Conservation (phyloP, 1,140 invertebrate genomes). For the Bombus waltoni region DNA sequence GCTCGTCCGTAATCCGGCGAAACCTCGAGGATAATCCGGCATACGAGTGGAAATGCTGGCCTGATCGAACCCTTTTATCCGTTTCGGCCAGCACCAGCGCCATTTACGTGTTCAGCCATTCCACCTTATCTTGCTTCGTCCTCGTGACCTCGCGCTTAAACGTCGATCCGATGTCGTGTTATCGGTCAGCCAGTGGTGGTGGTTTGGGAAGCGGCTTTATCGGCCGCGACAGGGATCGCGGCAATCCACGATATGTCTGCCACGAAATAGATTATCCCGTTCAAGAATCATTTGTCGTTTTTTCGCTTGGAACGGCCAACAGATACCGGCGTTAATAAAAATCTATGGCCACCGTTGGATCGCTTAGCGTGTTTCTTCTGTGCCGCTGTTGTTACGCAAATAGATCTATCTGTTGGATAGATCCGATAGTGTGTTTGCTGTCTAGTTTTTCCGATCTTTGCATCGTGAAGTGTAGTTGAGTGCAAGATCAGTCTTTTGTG, state of each 20-base stretch:
- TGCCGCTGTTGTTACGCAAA: background rate
- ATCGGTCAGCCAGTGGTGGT: slow-evolving; percentile 5
- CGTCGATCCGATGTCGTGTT: slow-evolving; percentile 62
- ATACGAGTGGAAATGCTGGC: slow-evolving; percentile 32
- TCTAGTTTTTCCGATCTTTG: no score
- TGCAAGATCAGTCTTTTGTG: no score
- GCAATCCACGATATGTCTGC: slow-evolving; percentile 60
- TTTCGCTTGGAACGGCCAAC: background rate
- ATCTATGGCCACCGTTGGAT: background rate
- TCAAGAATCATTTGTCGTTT: slow-evolving; percentile 36
- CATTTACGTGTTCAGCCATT: slow-evolving; percentile 61
- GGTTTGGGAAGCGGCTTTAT: slow-evolving; percentile 44
- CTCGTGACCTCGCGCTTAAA: slow-evolving; percentile 63
- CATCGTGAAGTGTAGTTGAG: no score
- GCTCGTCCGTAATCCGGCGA: slow-evolving; percentile 58
- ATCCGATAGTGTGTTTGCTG: background rate
- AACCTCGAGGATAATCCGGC: slow-evolving; percentile 66
- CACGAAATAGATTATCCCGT: slow-evolving; percentile 59
- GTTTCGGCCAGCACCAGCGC: slow-evolving; percentile 43
- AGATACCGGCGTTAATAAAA: slow-evolving; percentile 13
- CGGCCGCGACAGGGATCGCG: slow-evolving; percentile 53
- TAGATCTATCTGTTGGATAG: background rate
- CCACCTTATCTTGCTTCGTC: slow-evolving; percentile 63
- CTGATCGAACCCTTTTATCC: slow-evolving; percentile 70
- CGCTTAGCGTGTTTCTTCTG: background rate